phyloP scores from a whole-genome alignment of 2,113 vertebrate species.

The Origma solitaria region DNA sequence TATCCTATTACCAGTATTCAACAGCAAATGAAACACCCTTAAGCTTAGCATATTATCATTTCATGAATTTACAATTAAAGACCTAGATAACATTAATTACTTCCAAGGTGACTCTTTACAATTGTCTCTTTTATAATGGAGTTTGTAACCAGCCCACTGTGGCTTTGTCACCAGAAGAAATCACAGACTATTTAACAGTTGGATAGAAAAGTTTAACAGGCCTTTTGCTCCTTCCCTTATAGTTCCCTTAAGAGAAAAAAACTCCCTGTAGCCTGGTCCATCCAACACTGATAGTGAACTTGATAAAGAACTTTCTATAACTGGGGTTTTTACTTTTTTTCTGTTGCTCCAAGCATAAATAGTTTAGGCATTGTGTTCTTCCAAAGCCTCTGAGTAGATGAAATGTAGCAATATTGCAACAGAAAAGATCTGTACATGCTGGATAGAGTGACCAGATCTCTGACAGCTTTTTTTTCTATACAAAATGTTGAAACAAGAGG shows the following conservation, averaged over 20 bases:
- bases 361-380: background rate
- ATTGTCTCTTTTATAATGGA: background rate
- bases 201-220: background rate
- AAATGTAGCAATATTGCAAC: background rate
- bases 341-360: background rate
- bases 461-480: background rate
- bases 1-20: slow-evolving; percentile 22
- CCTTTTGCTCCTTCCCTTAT: background rate
- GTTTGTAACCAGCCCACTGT: background rate
- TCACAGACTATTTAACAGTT: background rate
- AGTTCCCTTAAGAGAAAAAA: background rate
- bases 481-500: background rate
- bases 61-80: slow-evolving; percentile 33
- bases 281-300: background rate
- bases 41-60: slow-evolving; percentile 31
- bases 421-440: background rate
- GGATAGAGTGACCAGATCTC: background rate
- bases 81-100: slow-evolving; percentile 46
- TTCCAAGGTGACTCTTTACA: background rate
- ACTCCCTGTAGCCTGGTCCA: too few species aligned
- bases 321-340: background rate
- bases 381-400: background rate
- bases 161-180: background rate
- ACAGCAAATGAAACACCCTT: slow-evolving; percentile 4
- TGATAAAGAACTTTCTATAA: background rate